Evolutionary conservation across 2,797 vertebrate species (phyloP).

Genomic region (Nasua narica): DNA sequence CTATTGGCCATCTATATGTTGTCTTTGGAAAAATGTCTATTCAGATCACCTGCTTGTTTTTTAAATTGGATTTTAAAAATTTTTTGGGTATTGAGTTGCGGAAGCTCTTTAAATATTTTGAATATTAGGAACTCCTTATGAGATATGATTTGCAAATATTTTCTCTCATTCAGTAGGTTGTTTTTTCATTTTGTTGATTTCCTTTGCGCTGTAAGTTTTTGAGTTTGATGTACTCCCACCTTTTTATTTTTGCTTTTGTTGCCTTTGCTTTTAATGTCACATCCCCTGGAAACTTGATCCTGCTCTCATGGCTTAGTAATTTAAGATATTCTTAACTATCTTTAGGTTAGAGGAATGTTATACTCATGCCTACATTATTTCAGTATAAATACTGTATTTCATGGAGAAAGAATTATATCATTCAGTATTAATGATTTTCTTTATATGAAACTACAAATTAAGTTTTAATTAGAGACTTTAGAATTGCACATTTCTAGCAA

Average conservation of each 20-base stretch:
- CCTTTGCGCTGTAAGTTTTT: background rate
- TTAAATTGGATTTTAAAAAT: background rate
- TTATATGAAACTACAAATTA: background rate
- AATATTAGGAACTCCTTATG: background rate
- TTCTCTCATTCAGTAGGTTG: background rate
- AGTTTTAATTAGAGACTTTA: background rate
- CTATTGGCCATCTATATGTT: background rate
- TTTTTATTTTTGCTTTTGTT: background rate
- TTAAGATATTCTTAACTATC: background rate
- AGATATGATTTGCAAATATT: background rate
- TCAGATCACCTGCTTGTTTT: background rate
- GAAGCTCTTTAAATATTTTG: background rate
- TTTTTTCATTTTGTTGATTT: background rate
- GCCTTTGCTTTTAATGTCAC: background rate
- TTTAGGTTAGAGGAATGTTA: background rate
- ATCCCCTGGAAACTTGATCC: background rate
- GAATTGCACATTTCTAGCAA: background rate
- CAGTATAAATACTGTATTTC: background rate
- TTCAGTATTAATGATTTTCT: conserved; percentile 3
- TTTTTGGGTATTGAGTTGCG: background rate
- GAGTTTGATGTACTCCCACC: background rate
- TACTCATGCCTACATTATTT: background rate
- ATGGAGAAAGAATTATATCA: background rate
- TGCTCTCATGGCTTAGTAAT: background rate
- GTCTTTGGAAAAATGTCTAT: background rate